Evolutionary conservation across 2,888 invertebrate species (phyloP).

Genomic region (Eristalis tenax): DNA sequence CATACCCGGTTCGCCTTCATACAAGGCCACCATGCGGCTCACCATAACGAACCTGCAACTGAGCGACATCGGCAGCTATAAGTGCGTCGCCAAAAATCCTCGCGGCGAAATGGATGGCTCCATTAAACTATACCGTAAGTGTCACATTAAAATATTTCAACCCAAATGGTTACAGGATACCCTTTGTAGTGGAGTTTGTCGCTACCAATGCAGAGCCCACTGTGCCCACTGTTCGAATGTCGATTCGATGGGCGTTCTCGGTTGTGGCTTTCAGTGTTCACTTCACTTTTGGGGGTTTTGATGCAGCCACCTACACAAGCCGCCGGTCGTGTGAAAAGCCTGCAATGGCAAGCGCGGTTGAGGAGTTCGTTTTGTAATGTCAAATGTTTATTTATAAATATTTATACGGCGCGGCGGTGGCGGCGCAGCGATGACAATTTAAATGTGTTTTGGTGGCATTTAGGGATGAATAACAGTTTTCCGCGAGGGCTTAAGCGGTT

Average conservation of each 20-base stretch:
- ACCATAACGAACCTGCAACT: slow-evolving; percentile 90
- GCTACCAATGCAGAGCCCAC: too few species aligned
- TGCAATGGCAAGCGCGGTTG: neutral
- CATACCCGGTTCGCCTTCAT: slow-evolving; percentile 86
- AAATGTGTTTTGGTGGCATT: slow-evolving; percentile 50
- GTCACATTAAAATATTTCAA: slow-evolving; percentile 68
- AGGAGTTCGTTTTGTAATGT: slow-evolving; percentile 4
- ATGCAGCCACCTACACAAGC: neutral
- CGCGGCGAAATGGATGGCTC: slow-evolving; percentile 94
- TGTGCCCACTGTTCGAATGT: neutral
- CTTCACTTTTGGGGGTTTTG: neutral
- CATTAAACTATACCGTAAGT: slow-evolving; percentile 94
- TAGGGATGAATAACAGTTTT: slow-evolving; percentile 30
- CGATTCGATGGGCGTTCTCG: neutral
- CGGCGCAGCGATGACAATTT: slow-evolving; percentile 52
- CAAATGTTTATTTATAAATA: slow-evolving; percentile 52
- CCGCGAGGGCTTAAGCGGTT: neutral
- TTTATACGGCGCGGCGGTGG: neutral
- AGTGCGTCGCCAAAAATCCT: slow-evolving; percentile 93
- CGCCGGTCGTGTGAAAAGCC: neutral
- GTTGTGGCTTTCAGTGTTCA: neutral
- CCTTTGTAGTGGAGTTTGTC: slow-evolving; percentile 30
- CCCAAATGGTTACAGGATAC: slow-evolving; percentile 20
- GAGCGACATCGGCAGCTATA: slow-evolving; percentile 93
- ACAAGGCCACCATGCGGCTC: slow-evolving; percentile 94